phyloP scores from a whole-genome alignment of 1,140 invertebrate species.

The Paraescarpia echinospica region DNA sequence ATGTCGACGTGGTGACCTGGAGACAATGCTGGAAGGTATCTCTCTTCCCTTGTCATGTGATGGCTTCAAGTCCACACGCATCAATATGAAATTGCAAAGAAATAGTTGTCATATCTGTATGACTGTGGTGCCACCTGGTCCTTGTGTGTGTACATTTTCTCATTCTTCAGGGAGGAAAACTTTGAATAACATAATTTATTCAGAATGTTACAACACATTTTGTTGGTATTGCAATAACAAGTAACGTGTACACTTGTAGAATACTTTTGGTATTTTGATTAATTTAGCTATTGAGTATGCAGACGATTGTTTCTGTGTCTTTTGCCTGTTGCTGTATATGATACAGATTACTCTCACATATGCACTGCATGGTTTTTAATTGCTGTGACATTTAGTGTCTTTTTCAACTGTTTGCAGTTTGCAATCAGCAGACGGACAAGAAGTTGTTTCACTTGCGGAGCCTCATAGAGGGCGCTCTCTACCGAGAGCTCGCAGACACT shows the following conservation, averaged over 20 bases:
- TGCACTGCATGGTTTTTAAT: too few relatives aligned
- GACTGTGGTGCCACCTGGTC: too few relatives aligned
- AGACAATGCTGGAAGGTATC: slow-evolving; percentile 59
- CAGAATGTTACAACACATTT: neutral
- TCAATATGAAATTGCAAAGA: neutral
- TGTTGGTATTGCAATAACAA: neutral
- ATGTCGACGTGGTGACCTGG: slow-evolving; percentile 61
- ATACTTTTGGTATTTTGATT: too few relatives aligned
- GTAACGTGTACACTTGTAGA: neutral
- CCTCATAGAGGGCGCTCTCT: slow-evolving; percentile 53
- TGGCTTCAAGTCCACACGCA: neutral
- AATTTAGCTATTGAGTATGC: neutral
- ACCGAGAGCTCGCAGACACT: slow-evolving; percentile 45
- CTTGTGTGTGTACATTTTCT: too few relatives aligned
- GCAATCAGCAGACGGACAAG: slow-evolving; percentile 34
- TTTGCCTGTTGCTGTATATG: neutral
- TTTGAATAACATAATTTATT: too few relatives aligned
- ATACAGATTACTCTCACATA: too few relatives aligned
- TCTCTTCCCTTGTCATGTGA: neutral
- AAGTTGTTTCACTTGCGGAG: slow-evolving; percentile 51
- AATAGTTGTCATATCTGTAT: too few relatives aligned
- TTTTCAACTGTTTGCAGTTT: slow-evolving; percentile 13
- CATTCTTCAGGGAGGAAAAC: too few relatives aligned
- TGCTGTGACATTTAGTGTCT: neutral
- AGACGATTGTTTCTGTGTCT: neutral